Conservation (phyloP, 2,113 vertebrate species). For the Columba janthina region DNA sequence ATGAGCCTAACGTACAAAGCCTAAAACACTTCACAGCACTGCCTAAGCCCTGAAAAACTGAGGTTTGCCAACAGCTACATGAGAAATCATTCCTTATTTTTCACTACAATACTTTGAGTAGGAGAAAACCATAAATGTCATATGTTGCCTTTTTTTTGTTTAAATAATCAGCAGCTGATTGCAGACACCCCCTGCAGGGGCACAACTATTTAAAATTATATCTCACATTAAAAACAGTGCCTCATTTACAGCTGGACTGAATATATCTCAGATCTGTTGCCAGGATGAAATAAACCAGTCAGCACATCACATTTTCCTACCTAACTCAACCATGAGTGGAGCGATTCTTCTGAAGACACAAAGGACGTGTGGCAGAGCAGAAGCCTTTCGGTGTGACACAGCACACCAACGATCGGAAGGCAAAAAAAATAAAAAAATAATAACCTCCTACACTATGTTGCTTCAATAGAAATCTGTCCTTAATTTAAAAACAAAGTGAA, state of each 20-base stretch:
- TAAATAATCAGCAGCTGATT: neutral
- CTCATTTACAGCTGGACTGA: neutral
- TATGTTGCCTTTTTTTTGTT: neutral
- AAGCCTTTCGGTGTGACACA: neutral
- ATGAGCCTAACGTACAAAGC: neutral
- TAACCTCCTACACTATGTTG: neutral
- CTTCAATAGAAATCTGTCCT: neutral
- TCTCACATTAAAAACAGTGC: neutral
- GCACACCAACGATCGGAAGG: neutral
- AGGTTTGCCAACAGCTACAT: neutral
- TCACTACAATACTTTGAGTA: neutral
- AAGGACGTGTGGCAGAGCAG: neutral
- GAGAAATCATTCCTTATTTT: neutral
- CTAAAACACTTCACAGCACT: neutral
- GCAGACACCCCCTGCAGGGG: neutral
- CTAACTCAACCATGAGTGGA: neutral
- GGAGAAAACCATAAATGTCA: neutral
- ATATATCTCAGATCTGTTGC: neutral
- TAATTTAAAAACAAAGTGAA: neutral
- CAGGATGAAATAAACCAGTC: neutral
- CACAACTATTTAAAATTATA: slow-evolving; percentile 12
- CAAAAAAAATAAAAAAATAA: neutral
- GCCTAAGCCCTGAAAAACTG: neutral
- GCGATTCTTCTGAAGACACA: neutral
- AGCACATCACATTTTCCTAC: neutral